Conservation (phyloP, 2,113 vertebrate species). For the Otocyon megalotis region DNA sequence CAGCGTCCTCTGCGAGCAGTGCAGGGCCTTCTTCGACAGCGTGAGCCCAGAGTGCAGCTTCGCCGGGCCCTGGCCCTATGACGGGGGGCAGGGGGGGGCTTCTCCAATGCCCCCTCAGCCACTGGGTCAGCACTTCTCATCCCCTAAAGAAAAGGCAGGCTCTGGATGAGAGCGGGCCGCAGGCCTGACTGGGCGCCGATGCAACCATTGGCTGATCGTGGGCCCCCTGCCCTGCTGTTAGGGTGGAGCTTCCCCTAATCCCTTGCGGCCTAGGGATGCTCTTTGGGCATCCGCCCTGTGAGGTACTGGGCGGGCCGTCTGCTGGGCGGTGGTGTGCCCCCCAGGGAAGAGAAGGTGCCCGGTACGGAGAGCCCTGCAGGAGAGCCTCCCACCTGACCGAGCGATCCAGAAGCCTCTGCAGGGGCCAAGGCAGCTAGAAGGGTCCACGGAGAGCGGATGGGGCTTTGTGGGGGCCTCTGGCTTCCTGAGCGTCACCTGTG, state of each 20-base stretch:
- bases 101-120: rapidly evolving
- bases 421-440: rapidly evolving
- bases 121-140: rapidly evolving
- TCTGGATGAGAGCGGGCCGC: rapidly evolving
- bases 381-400: background rate
- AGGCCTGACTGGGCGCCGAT: rapidly evolving
- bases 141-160: background rate
- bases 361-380: background rate
- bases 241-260: background rate
- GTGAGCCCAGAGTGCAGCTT: background rate
- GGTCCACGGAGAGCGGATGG: rapidly evolving
- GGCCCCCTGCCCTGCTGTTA: background rate
- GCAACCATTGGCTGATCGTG: rapidly evolving
- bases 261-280: rapidly evolving
- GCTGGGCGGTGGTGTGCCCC: background rate
- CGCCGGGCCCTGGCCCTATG: background rate
- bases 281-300: rapidly evolving
- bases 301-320: rapidly evolving
- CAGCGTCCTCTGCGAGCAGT: constrained; percentile 58
- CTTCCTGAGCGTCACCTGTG: rapidly evolving
- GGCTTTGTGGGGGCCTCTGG: rapidly evolving
- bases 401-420: background rate
- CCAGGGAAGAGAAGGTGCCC: background rate
- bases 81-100: background rate
- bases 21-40: constrained; percentile 68